Evolutionary conservation across 2,888 invertebrate species (phyloP).

Genomic region (Aricia artaxerxes): DNA sequence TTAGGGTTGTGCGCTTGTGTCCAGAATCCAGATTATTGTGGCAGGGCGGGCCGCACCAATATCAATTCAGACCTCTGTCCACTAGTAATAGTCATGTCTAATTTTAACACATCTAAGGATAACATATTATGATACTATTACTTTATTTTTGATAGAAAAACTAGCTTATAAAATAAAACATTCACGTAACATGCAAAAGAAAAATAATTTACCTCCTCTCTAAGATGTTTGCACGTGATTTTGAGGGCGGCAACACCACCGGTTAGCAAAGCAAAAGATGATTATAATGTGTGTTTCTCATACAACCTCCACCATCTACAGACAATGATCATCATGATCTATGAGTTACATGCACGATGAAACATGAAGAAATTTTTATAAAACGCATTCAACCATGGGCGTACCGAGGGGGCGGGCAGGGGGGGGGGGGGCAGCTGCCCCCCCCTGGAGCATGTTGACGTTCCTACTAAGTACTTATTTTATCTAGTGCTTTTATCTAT

Average conservation of each 20-base stretch:
- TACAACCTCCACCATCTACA: constrained; percentile 80
- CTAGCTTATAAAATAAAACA: background rate
- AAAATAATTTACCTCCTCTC: constrained; percentile 68
- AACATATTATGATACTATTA: background rate
- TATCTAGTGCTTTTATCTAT: too few relatives aligned
- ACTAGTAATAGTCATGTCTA: background rate
- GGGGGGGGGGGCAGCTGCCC: too few relatives aligned
- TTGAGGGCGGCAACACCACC: constrained; percentile 66
- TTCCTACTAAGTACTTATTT: too few relatives aligned
- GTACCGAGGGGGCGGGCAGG: too few relatives aligned
- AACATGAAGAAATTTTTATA: background rate
- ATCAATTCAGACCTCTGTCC: too few relatives aligned
- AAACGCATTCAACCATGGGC: background rate
- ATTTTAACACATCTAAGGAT: background rate
- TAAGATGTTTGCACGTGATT: constrained; percentile 64
- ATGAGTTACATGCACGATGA: constrained; percentile 8
- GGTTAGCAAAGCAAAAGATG: constrained; percentile 79
- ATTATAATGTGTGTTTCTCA: constrained; percentile 79
- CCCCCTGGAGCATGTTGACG: too few relatives aligned
- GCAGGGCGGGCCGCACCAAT: too few relatives aligned
- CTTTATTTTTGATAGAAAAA: background rate
- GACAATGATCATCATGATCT: constrained; percentile 43
- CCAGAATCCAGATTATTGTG: too few relatives aligned
- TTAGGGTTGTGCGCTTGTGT: too few relatives aligned
- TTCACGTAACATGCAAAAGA: constrained; percentile 38